Percentiles rank a stretch among this genome's conserved stretches.
Conservation (phyloP, 2,113 vertebrate genomes). For the Acrocephalus kingi region DNA sequence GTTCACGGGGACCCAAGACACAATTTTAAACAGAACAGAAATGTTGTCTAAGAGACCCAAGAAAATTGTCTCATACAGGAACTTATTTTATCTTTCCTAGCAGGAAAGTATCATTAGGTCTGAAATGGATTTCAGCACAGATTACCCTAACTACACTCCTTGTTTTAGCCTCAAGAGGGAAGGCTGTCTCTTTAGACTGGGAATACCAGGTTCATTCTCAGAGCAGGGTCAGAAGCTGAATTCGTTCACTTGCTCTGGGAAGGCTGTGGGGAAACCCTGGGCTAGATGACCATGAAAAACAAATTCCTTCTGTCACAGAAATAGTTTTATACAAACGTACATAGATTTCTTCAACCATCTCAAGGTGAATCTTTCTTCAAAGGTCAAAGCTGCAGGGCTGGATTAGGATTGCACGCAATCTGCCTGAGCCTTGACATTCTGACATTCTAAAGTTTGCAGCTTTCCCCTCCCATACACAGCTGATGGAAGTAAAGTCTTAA, state of each 20-base stretch:
- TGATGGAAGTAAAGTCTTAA: background rate
- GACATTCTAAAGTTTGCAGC: slow-evolving; percentile 38
- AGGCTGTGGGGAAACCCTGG: background rate
- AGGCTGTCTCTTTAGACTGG: background rate
- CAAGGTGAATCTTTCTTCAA: slow-evolving; percentile 45
- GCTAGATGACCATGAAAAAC: background rate
- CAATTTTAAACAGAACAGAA: background rate
- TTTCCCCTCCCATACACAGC: background rate
- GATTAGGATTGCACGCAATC: slow-evolving; percentile 67
- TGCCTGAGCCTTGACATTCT: slow-evolving; percentile 1
- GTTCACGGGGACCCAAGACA: background rate
- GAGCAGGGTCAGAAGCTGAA: background rate
- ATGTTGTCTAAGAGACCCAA: background rate
- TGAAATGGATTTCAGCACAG: slow-evolving; percentile 19
- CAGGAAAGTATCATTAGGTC: slow-evolving; percentile 12
- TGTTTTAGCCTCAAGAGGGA: slow-evolving; percentile 1
- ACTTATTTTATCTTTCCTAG: slow-evolving; percentile 29
- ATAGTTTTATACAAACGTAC: background rate
- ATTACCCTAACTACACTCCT: background rate
- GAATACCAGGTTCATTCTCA: background rate
- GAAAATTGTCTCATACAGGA: background rate
- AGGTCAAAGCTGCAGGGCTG: slow-evolving; percentile 66
- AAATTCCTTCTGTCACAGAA: slow-evolving; percentile 1
- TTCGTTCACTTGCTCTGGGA: background rate
- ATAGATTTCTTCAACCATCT: slow-evolving; percentile 23